These are phyloP conservation scores for Triops longicaudatus DNA, from an alignment of 1,140 invertebrate genomes.

Conservation along the genomic window DNA sequence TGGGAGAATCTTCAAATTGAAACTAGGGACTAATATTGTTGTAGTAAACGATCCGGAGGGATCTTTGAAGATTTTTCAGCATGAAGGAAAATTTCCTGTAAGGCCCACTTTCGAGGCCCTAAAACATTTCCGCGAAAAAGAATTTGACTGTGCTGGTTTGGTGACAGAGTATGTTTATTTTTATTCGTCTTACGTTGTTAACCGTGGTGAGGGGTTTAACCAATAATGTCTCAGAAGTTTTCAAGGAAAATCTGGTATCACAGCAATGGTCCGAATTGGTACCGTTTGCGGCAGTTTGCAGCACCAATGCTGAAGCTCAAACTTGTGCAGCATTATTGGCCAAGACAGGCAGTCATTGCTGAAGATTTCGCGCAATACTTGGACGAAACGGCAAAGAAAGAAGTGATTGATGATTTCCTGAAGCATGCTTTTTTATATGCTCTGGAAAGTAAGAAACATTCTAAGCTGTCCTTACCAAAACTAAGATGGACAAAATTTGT, in stretches of 20 bases:
- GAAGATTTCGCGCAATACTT: conserved; percentile 21
- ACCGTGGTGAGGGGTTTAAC: not conserved
- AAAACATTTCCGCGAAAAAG: conserved; percentile 26
- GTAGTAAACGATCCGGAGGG: conserved; percentile 23
- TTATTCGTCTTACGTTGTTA: not conserved
- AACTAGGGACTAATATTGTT: conserved; percentile 7
- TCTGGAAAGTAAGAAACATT: conserved; percentile 22
- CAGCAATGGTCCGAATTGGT: conserved; percentile 27
- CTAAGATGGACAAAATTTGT: not conserved
- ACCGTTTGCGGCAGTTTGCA: conserved; percentile 16
- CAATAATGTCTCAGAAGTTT: not conserved
- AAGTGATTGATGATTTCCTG: conserved; percentile 21
- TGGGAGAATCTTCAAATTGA: conserved; percentile 23
- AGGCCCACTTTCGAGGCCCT: conserved; percentile 26
- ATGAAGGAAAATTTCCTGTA: conserved; percentile 30
- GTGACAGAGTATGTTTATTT: conserved; percentile 23
- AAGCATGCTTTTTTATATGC: conserved; percentile 24
- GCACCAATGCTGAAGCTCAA: conserved; percentile 18
- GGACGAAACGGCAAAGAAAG: not conserved
- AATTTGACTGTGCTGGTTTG: conserved; percentile 20
- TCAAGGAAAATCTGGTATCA: not conserved
- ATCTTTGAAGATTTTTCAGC: conserved; percentile 34
- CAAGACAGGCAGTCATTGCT: conserved; percentile 19
- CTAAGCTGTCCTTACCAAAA: not conserved
- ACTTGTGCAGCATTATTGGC: conserved; percentile 18